Evolutionary conservation across 1,140 invertebrate genomes (phyloP), one percentile per base, ranked within the genome.

Genomic region (Rhynchophorus ferrugineus): DNA sequence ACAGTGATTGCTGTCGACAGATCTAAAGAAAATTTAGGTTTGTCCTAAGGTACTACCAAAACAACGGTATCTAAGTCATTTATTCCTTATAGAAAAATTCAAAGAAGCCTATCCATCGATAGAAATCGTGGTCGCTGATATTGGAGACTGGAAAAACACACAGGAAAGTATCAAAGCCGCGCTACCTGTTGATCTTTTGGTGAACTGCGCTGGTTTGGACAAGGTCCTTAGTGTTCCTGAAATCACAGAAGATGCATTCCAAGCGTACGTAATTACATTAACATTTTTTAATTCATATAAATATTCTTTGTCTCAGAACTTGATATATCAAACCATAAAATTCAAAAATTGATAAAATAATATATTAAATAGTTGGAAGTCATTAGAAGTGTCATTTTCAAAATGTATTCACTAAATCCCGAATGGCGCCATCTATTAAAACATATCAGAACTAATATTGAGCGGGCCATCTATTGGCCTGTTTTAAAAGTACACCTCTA

Each of bases 201-300:
- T 93, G 0, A 94, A 94, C 64, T 93, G 91, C 75, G 90, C 89
- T 1, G 84, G 75, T 1, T 65, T 85, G 8, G 78, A 76, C 5
- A 66, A 66, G 29, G 68, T 83, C 0, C 71, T 74, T 36, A 70
- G 78, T 3, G 82, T 92, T 59, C 66, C 82, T 0, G 73, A 85
- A 29, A 68, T 83, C 3, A 82, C 73, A 3, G 72, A 79, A 43
- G 71, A 83, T 45, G 77, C 78, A 49, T 79, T 90, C 58, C 85
- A 94, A 65, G 63, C 71, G 85, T 88, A 76, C 75, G 71, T 14
- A 22, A 14, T 41, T 37, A 1, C 3, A 19, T 2, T 39, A 8
- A 39, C 1, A 9, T 8, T 2, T 39, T 39, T 39, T 9, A 39
- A 14, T 16, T n/a, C 17, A n/a, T 2, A 34, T 22, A 33, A 41